phyloP scores from a whole-genome alignment of 2,888 invertebrate genomes.

The Chalcosyrphus nemorum region DNA sequence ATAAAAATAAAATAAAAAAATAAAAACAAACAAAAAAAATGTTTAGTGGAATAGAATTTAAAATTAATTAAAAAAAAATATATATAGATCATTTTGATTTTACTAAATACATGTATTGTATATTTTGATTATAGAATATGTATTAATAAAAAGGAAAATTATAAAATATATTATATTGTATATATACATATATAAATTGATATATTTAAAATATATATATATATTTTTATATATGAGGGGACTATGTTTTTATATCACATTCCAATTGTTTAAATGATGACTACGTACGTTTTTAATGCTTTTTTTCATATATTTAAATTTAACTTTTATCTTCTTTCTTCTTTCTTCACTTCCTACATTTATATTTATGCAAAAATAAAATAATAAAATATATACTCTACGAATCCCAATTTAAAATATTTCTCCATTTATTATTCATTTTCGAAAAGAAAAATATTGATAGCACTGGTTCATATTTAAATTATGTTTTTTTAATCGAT shows the following conservation, averaged over 20 bases:
- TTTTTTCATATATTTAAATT: conserved; percentile 38
- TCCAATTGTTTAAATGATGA: conserved; percentile 80
- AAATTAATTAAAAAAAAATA: conserved; percentile 39
- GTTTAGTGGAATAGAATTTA: conserved; percentile 54
- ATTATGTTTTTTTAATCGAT: conserved; percentile 13
- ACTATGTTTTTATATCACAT: conserved; percentile 82
- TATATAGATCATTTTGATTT: conserved; percentile 29
- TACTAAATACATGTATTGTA: conserved; percentile 49
- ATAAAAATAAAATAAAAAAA: too few relatives aligned
- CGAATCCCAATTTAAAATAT: conserved; percentile 19
- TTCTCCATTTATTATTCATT: neutral
- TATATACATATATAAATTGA: conserved; percentile 52
- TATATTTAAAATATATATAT: conserved; percentile 51
- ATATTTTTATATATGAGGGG: conserved; percentile 77
- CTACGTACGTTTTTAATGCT: conserved; percentile 75
- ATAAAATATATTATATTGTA: conserved; percentile 35
- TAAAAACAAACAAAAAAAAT: conserved; percentile 51
- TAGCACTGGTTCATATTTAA: conserved; percentile 63
- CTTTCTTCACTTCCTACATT: neutral
- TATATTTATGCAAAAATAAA: neutral
- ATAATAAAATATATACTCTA: neutral
- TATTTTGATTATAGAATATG: conserved; percentile 52
- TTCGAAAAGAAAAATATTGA: conserved; percentile 39
- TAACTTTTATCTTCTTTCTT: conserved; percentile 8
- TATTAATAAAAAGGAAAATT: conserved; percentile 34